Base-by-base conservation (phyloP, 2,113 vertebrate genomes). In the Pituophis catenifer region DNA sequence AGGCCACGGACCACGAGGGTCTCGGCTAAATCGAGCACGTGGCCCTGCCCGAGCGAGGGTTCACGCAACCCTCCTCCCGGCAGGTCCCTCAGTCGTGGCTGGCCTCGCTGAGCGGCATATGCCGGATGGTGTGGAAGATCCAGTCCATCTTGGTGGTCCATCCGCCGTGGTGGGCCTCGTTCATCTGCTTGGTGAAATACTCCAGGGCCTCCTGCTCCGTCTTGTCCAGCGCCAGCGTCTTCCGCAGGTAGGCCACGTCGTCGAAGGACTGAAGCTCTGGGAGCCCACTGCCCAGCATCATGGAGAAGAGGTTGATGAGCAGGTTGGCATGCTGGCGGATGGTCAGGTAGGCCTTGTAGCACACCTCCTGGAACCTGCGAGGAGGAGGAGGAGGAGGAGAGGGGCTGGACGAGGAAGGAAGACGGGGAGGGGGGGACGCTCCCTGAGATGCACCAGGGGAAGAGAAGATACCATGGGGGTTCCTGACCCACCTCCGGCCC, bases 121-220 rank as follows among this genome's bases (percentile, higher is more conserved):
- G 98, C 86, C 97, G 94, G 94, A 98, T 98, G 89, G 98, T 98
- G 96, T 98, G 98, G 94, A 98, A 98, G 94, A 98, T 98, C 98
- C 98, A 98, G 97, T 98, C 98, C 97, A 98, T 98, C 96, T 98
- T 98, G 65, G 98, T 98, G 95, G 97, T 98, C 98, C 98, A 98
- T 26, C 97, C 98, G 29, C 98, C 98, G 0, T 98, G 98, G 90
- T 98, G 98, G 92, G 98, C 98, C 2, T 98, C 98, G 13, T 98
- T 98, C 98, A 98, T 98, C 96, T 98, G 98, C 91, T 98, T 98
- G 93, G 97, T 98, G 97, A 98, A 98, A 92, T 98, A 98, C 94
- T 98, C 98, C 93, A 98, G 93, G 0, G 98, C 98, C 94, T 98
- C 98, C 97, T 98, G 98, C 95, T 96, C 94, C 0, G 88, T 95